Conservation (phyloP, 2,797 vertebrate genomes). For the Fringilla coelebs region DNA sequence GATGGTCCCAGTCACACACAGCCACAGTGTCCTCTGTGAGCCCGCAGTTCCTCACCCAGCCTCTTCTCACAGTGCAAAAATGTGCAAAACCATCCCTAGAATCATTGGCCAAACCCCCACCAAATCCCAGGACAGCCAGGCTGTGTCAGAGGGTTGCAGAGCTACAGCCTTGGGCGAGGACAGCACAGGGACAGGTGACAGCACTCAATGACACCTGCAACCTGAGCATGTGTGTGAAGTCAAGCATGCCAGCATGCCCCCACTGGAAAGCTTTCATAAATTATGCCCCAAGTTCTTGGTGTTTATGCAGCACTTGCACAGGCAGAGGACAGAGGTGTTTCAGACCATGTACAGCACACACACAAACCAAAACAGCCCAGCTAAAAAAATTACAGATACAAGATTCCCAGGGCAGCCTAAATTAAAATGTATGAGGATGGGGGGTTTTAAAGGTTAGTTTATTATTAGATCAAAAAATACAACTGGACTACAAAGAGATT, state of each 20-base stretch:
- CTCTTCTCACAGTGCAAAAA: neutral
- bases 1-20: neutral
- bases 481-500: slow-evolving; percentile 5
- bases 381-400: neutral
- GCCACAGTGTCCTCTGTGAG: neutral
- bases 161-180: neutral
- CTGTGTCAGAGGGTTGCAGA: rapidly evolving
- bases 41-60: neutral
- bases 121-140: neutral
- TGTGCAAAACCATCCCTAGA: neutral
- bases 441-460: neutral
- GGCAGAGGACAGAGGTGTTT: neutral
- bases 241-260: rapidly evolving
- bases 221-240: neutral
- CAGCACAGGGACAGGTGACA: neutral
- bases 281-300: neutral
- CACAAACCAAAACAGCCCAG: neutral
- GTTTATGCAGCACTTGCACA: neutral
- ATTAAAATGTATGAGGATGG: neutral
- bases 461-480: slow-evolving; percentile 16
- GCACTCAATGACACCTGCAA: rapidly evolving
- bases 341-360: neutral
- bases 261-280: neutral
- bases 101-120: neutral
- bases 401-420: neutral